A percentile compares a stretch with the other conserved stretches of the same genome.
Evolutionary conservation across 92 coral and sea anemone species (phyloP).

Genomic region (Siderastrea radians): DNA sequence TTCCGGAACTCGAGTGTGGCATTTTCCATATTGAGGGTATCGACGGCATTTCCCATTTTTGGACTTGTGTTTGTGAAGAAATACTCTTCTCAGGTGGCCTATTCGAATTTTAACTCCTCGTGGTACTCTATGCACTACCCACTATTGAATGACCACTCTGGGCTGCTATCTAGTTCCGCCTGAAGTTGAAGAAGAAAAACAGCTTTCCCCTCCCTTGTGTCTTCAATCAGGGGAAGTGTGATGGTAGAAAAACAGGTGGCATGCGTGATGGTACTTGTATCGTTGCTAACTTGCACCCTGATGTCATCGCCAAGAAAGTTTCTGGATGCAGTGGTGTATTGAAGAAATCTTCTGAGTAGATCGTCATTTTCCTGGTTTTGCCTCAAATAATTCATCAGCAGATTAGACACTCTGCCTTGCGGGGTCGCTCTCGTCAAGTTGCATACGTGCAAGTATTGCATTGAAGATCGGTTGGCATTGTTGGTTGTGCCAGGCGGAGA

Average conservation of each 20-base stretch:
- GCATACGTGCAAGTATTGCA: not conserved
- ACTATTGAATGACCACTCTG: too few species aligned
- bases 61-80: too few species aligned
- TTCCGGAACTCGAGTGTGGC: too few species aligned
- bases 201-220: too few species aligned
- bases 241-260: not conserved
- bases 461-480: not conserved
- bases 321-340: not conserved
- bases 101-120: too few species aligned
- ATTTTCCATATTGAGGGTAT: too few species aligned
- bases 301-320: not conserved
- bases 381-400: not conserved
- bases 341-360: not conserved
- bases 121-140: too few species aligned
- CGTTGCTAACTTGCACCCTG: not conserved
- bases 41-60: too few species aligned
- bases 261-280: not conserved
- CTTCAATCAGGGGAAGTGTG: not conserved
- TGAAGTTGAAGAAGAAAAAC: too few species aligned
- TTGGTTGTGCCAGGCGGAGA: not conserved
- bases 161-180: too few species aligned
- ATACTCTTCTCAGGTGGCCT: too few species aligned
- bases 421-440: not conserved
- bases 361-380: not conserved
- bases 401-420: constrained; percentile 1